A percentile compares a stretch with the other conserved stretches of the same genome.
Conservation (phyloP, 2,113 vertebrate genomes). For the Siniperca chuatsi region DNA sequence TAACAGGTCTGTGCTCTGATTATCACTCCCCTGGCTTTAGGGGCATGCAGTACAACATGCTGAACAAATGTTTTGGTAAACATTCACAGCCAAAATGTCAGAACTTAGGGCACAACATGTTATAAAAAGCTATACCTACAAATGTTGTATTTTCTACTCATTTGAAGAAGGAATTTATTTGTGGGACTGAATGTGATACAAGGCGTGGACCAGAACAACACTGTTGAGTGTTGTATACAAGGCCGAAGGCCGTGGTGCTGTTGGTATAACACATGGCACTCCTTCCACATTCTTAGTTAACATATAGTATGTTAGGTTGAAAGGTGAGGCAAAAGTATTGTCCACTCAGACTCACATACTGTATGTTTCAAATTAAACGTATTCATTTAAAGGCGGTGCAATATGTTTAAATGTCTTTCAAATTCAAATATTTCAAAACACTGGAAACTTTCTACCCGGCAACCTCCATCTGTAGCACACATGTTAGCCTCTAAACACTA, state of each 20-base stretch:
- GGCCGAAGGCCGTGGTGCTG: neutral
- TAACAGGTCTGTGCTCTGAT: conserved; percentile 70
- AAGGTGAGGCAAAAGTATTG: conserved; percentile 11
- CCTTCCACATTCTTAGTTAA: neutral
- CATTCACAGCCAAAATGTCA: conserved; percentile 46
- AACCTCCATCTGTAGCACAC: conserved; percentile 21
- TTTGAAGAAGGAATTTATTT: conserved; percentile 3
- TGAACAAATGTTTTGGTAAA: conserved; percentile 69
- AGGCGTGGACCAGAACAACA: neutral
- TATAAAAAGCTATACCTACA: neutral
- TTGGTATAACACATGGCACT: neutral
- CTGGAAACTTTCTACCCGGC: conserved; percentile 23
- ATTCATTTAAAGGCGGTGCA: conserved; percentile 6
- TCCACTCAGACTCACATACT: neutral
- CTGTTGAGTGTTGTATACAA: neutral
- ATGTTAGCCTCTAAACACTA: conserved; percentile 48
- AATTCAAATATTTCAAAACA: conserved; percentile 23
- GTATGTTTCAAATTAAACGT: neutral
- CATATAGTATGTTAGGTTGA: neutral
- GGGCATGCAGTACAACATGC: conserved; percentile 38
- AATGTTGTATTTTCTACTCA: neutral
- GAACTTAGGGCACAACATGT: conserved; percentile 16
- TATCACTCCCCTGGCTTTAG: conserved; percentile 59
- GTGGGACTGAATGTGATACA: neutral
- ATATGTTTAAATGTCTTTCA: conserved; percentile 24